phyloP scores from a whole-genome alignment of 2,113 vertebrate species.

The Clarias batrachus region DNA sequence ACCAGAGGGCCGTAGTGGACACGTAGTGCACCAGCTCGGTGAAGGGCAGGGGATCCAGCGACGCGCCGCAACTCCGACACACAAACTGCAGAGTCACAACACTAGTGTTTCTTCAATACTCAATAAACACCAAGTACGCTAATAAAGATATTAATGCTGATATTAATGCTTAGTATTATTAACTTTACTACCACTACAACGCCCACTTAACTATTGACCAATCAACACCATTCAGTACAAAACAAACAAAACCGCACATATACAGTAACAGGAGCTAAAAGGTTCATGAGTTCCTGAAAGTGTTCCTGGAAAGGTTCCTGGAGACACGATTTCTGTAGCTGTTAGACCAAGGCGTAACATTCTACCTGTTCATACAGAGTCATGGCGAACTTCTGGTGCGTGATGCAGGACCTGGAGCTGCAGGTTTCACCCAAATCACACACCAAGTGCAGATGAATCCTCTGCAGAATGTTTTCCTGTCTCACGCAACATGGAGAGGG shows the following conservation, averaged over 20 bases:
- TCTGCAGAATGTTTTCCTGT: slow-evolving; percentile 93
- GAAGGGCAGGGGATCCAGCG: slow-evolving; percentile 93
- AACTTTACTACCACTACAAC: neutral
- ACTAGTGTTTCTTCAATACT: neutral
- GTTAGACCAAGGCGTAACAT: neutral
- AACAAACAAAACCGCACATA: neutral
- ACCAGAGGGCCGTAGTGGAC: slow-evolving; percentile 96
- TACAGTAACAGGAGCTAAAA: neutral
- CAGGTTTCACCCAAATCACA: slow-evolving; percentile 87
- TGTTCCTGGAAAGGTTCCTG: neutral
- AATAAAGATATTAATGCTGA: neutral
- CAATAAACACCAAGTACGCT: neutral
- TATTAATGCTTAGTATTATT: too few relatives aligned
- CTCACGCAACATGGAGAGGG: neutral
- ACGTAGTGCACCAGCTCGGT: slow-evolving; percentile 96
- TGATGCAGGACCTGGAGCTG: slow-evolving; percentile 93
- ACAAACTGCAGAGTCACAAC: slow-evolving; percentile 79
- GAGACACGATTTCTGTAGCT: neutral
- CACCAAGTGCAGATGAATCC: slow-evolving; percentile 93
- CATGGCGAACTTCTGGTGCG: slow-evolving; percentile 98
- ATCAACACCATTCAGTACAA: neutral
- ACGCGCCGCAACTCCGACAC: slow-evolving; percentile 92
- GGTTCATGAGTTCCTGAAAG: neutral
- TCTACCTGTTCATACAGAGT: slow-evolving; percentile 95
- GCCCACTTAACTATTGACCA: neutral